These are phyloP conservation scores for Paedocypris sp. DNA, from an alignment of 2,113 vertebrate species.

Conservation along the genomic window DNA sequence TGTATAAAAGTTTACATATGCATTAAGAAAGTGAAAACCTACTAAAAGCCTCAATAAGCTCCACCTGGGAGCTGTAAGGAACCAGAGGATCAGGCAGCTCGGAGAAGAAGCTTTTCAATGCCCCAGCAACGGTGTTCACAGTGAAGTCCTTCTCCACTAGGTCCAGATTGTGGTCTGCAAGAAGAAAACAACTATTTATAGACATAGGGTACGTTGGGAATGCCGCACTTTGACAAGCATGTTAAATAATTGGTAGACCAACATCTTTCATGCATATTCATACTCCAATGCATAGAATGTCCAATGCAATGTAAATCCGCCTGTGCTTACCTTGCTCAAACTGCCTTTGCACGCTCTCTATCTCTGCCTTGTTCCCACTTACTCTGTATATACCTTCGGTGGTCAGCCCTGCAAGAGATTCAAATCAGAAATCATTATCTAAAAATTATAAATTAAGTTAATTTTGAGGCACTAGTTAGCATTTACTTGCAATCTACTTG, in stretches of 20 bases:
- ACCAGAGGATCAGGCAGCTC: slow-evolving; percentile 88
- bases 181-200: slow-evolving; percentile 1
- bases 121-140: slow-evolving; percentile 88
- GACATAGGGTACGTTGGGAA: not conserved
- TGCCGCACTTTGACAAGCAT: not conserved
- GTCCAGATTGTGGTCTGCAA: slow-evolving; percentile 79
- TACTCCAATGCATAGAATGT: too few species aligned
- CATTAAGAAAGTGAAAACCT: slow-evolving; percentile 50
- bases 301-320: too few species aligned
- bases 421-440: slow-evolving; percentile 13
- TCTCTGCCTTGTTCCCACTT: slow-evolving; percentile 93
- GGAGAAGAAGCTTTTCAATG: slow-evolving; percentile 92
- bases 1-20: not conserved
- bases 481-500: too few species aligned
- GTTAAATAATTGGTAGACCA: too few species aligned
- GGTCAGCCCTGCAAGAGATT: slow-evolving; percentile 66
- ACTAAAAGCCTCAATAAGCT: slow-evolving; percentile 80
- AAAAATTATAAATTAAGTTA: not conserved
- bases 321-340: slow-evolving; percentile 82
- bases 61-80: slow-evolving; percentile 80
- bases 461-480: not conserved
- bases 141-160: slow-evolving; percentile 91
- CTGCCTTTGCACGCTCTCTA: slow-evolving; percentile 93
- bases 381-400: slow-evolving; percentile 91
- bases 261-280: too few species aligned